Percentiles rank a stretch among this genome's conserved stretches.
Evolutionary conservation across 37 sponge, comb jelly and placozoan species (phyloP).

Genomic region (Trichoplax adhaerens): DNA sequence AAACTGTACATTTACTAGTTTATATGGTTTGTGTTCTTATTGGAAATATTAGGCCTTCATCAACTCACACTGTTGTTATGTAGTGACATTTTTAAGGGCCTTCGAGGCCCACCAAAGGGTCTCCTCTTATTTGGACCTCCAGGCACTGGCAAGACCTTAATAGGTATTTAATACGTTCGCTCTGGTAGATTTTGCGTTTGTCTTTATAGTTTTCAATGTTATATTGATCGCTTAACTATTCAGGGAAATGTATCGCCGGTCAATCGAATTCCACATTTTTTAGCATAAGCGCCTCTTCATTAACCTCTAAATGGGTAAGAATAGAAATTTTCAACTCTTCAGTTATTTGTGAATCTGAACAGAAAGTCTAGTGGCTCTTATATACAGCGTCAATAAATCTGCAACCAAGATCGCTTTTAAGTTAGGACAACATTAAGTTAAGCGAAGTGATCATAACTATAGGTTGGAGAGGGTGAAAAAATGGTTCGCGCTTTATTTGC

Average conservation of each 20-base stretch:
- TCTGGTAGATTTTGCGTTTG: not conserved
- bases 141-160: slow-evolving; percentile 97
- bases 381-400: not conserved
- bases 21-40: not conserved
- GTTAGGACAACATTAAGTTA: not conserved
- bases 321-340: too few relatives aligned
- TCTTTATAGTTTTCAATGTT: not conserved
- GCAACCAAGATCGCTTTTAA: not conserved
- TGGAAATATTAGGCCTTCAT: not conserved
- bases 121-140: slow-evolving; percentile 96
- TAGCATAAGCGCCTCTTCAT: slow-evolving; percentile 98
- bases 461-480: slow-evolving; percentile 98
- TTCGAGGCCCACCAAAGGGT: slow-evolving; percentile 96
- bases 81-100: slow-evolving; percentile 90
- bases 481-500: slow-evolving; percentile 97
- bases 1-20: not conserved
- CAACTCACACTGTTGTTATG: not conserved
- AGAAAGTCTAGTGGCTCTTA: not conserved
- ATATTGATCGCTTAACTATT: not conserved
- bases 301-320: slow-evolving; percentile 97
- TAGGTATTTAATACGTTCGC: slow-evolving; percentile 33
- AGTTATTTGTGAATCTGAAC: too few relatives aligned
- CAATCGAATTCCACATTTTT: slow-evolving; percentile 93
- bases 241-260: slow-evolving; percentile 89
- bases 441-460: not conserved